These are phyloP conservation scores for fruit fly (Drosophila melanogaster) DNA, from an alignment of 1,140 invertebrate genomes.

Conservation along the genomic window Release_6_plus_ISO1_MT NT_037436.4:9222501-9223000, in stretches of 20 bases:
- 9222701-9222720: conserved; percentile 59
- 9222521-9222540: conserved; percentile 46
- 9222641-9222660: conserved; percentile 15
- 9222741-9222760: conserved; percentile 35
- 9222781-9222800: conserved; percentile 48
- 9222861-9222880: conserved; percentile 49
- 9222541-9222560: conserved; percentile 41
- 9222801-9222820: conserved; percentile 49
- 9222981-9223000: conserved; percentile 28
- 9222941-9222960: conserved; percentile 24
- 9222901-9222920: too few relatives aligned
- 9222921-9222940: background rate
- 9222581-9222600: conserved; percentile 41
- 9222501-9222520: conserved; percentile 1
- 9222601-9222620: conserved; percentile 29
- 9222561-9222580: conserved; percentile 18
- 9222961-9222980: conserved; percentile 27
- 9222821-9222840: conserved; percentile 9
- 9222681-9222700: conserved; percentile 32
- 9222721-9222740: conserved; percentile 50
- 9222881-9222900: conserved; percentile 45
- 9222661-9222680: background rate
- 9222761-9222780: conserved; percentile 32
- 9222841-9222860: conserved; percentile 13
- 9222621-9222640: conserved; percentile 48